A percentile compares a stretch with the other conserved stretches of the same genome.
phyloP scores from a whole-genome alignment of 2,888 invertebrate species.

The Elaeidobius kamerunicus region DNA sequence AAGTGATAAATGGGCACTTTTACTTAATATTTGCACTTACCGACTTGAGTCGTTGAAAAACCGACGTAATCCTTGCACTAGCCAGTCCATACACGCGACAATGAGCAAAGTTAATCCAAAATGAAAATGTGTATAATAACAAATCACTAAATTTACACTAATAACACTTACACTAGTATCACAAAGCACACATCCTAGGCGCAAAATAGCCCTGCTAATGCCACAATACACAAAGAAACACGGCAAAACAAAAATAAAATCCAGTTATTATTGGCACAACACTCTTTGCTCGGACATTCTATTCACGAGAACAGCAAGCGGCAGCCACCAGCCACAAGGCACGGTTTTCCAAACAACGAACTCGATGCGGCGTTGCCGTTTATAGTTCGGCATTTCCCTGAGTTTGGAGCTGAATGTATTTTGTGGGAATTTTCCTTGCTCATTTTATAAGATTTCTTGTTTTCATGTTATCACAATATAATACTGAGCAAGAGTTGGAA shows the following conservation, averaged over 20 bases:
- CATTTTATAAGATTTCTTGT: not conserved
- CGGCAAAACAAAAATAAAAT: constrained; percentile 34
- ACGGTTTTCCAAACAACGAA: constrained; percentile 36
- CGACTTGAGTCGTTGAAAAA: constrained; percentile 15
- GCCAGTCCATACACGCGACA: constrained; percentile 16
- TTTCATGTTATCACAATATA: too few relatives aligned
- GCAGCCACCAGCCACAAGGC: constrained; percentile 37
- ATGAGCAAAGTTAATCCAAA: constrained; percentile 24
- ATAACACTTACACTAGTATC: constrained; percentile 36
- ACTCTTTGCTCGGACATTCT: constrained; percentile 40
- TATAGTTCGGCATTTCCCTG: constrained; percentile 4
- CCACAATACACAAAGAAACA: constrained; percentile 34
- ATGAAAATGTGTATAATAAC: constrained; percentile 25
- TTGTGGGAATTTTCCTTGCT: not conserved
- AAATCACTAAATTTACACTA: constrained; percentile 30
- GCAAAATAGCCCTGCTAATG: constrained; percentile 25
- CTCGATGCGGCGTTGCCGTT: constrained; percentile 32
- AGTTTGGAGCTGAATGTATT: not conserved
- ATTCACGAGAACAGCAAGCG: constrained; percentile 37
- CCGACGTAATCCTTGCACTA: constrained; percentile 12
- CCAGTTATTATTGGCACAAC: constrained; percentile 38
- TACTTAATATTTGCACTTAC: constrained; percentile 19
- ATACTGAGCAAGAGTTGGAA: too few relatives aligned
- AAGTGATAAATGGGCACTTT: not conserved
- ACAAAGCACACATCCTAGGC: constrained; percentile 34